These are phyloP conservation scores for Elephas maximus DNA, from an alignment of 2,113 vertebrate species.

Conservation along the genomic window DNA sequence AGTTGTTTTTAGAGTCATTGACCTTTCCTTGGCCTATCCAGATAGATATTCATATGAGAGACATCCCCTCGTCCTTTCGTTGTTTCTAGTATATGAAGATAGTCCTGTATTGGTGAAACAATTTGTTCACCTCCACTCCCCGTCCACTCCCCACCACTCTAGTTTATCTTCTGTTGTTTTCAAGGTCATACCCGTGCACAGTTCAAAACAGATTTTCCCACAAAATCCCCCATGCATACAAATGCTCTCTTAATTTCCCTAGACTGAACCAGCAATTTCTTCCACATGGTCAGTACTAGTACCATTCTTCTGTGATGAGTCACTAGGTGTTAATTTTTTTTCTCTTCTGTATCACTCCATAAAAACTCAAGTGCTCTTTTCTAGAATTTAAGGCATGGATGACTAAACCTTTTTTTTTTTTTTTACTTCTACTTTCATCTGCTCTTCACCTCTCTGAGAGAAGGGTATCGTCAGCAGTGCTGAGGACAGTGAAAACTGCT, in stretches of 20 bases:
- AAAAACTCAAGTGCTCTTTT: neutral
- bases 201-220: neutral
- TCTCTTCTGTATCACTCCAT: neutral
- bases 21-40: neutral
- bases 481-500: neutral
- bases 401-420: neutral
- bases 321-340: neutral
- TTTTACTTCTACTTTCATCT: neutral
- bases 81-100: neutral
- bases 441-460: slow-evolving; percentile 1
- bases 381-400: neutral
- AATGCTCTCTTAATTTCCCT: neutral
- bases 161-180: neutral
- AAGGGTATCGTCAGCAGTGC: neutral
- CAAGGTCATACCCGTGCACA: neutral
- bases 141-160: neutral
- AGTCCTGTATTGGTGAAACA: neutral
- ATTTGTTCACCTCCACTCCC: neutral
- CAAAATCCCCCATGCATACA: neutral
- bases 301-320: neutral
- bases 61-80: neutral
- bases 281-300: neutral
- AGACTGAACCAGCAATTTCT: neutral
- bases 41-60: neutral
- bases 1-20: neutral